These are phyloP conservation scores for Neodiprion pinetum DNA, from an alignment of 1,140 invertebrate species.

Conservation along the genomic window DNA sequence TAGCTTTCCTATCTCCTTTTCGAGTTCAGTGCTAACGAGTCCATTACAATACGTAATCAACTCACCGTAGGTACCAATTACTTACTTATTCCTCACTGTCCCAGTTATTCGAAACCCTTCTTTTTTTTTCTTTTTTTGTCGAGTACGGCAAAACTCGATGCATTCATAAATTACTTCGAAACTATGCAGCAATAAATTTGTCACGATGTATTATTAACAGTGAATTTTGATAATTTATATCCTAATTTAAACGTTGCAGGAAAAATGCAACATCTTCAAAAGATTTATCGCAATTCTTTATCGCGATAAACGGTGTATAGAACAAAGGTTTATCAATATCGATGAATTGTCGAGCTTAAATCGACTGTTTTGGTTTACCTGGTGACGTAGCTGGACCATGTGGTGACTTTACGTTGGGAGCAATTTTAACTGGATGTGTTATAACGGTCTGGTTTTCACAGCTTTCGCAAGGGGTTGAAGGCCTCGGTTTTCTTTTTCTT, in stretches of 20 bases:
- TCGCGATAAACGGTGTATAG: constrained; percentile 1
- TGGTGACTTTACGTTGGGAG: constrained; percentile 40
- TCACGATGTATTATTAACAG: too few relatives aligned
- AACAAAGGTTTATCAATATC: constrained; percentile 16
- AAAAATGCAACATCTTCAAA: background rate
- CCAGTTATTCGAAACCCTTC: background rate
- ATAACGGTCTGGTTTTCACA: too few relatives aligned
- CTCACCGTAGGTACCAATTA: background rate
- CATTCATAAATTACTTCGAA: too few relatives aligned
- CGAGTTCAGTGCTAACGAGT: background rate
- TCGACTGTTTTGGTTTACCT: constrained; percentile 22
- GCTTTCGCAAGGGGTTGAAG: too few relatives aligned
- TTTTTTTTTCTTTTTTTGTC: too few relatives aligned
- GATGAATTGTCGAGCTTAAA: too few relatives aligned
- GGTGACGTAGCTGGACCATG: constrained; percentile 27
- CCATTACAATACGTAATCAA: background rate
- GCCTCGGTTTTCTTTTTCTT: background rate
- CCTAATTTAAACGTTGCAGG: background rate
- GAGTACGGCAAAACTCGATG: too few relatives aligned
- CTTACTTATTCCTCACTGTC: background rate
- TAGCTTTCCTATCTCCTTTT: background rate
- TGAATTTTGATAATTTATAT: background rate
- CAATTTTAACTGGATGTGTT: constrained; percentile 36
- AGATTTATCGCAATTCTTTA: background rate
- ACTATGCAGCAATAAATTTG: too few relatives aligned